Conservation (phyloP, 2,888 invertebrate genomes). For the Drosophila cognata region DNA sequence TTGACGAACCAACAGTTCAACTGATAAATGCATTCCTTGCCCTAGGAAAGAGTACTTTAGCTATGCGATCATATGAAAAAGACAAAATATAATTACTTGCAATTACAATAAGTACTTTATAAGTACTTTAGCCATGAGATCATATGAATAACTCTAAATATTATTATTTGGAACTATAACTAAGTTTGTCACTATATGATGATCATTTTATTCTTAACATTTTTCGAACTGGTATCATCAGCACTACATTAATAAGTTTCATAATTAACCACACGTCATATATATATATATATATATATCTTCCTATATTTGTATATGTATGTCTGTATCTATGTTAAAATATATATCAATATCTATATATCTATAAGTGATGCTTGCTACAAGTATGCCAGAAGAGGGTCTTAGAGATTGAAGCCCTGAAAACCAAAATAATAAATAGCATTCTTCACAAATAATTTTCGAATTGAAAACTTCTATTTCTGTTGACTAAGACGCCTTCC, state of each 20-base stretch:
- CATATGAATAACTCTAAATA: neutral
- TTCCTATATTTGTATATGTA: neutral
- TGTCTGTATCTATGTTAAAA: too few species aligned
- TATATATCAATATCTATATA: too few species aligned
- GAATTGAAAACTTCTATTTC: neutral
- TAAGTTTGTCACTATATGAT: neutral
- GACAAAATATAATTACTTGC: neutral
- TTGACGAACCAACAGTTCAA: constrained; percentile 30
- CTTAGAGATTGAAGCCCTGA: neutral
- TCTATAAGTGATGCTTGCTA: too few species aligned
- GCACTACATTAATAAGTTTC: neutral
- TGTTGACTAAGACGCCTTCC: neutral
- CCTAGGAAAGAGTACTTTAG: neutral
- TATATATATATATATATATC: neutral
- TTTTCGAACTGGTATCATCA: neutral
- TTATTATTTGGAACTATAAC: neutral
- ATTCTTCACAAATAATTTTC: too few species aligned
- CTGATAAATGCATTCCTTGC: constrained; percentile 11
- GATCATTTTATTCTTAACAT: neutral
- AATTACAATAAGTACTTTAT: neutral
- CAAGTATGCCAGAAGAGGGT: neutral
- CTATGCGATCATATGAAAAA: neutral
- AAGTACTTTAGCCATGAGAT: neutral
- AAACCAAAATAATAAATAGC: neutral
- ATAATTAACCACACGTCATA: neutral